Base-by-base conservation (phyloP, 2,888 invertebrate species). In the Synanthedon myopaeformis region DNA sequence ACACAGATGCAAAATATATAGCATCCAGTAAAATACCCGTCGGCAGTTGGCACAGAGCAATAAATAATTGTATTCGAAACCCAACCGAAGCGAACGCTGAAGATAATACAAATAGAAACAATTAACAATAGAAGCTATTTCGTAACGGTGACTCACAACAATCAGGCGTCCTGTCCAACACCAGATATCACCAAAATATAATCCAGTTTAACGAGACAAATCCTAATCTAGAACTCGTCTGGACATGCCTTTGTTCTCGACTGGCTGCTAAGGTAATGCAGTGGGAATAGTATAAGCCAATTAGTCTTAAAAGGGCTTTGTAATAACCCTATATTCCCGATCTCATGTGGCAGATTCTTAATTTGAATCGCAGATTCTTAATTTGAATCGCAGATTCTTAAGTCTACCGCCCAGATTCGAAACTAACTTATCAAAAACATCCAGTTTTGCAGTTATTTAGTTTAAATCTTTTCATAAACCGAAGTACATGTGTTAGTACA, bases 171-270 rank as follows among this genome's bases (percentile, higher is more conserved):
- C 59, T 55, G 63, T 60, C 59, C 58, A 64, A 65, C 65, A 61
- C 57, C 56, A 67, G 77, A 78, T 76, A 76, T 69, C 61, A 61
- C 66, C 65, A 58, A 72, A 72, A 72, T 65, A 69, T 70, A 70
- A 60, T 65, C 60, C 60, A 64, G 67, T 73, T 78, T 75, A 71
- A 75, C 73, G 73, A 71, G 70, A 70, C 67, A 61, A 60, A 57
- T 59, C 35, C 55, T 63, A 69, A 74, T 73, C 73, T 68, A 17
- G 45, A 45, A 45, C 45, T 45, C 12, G 52, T 52, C n/a, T 52
- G 17, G 52, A 52, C 35, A 35, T 35, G 35, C 10, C 35, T 35
- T 35, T 35, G 35, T 35, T 35, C 35, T 35, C 35, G 35, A 35
- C 35, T 35, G 23, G 23, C 23, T 23, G 23, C 23, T 23, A 23